Percentiles rank a stretch among this genome's conserved stretches.
Evolutionary conservation across 2,113 vertebrate species (phyloP).

Genomic region (Cranoglanis bouderius): DNA sequence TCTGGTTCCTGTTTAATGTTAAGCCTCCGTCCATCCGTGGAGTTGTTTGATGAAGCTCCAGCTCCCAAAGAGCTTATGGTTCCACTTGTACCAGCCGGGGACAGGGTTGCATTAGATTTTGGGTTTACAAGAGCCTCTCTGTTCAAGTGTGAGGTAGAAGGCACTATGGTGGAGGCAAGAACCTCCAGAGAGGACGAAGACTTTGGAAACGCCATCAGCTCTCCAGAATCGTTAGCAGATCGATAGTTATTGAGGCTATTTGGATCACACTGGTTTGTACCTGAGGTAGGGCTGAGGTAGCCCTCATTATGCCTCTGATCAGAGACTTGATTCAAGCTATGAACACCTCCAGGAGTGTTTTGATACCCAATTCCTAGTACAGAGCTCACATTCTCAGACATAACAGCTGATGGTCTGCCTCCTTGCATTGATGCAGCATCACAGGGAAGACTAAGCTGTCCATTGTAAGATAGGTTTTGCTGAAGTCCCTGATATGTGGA

Average conservation of each 20-base stretch:
- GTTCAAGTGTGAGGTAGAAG: constrained; percentile 67
- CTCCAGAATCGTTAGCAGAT: not conserved
- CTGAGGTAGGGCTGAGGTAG: constrained; percentile 16
- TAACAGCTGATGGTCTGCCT: constrained; percentile 8
- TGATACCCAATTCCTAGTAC: constrained; percentile 27
- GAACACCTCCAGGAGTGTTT: constrained; percentile 14
- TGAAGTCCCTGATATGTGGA: constrained; percentile 81
- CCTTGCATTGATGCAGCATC: not conserved
- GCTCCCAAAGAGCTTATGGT: constrained; percentile 64
- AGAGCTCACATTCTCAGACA: constrained; percentile 30
- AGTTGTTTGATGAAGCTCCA: constrained; percentile 67
- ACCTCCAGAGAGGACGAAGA: constrained; percentile 46
- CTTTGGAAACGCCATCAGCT: not conserved
- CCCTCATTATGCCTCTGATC: constrained; percentile 21
- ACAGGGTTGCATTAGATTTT: constrained; percentile 67
- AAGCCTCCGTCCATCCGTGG: constrained; percentile 66
- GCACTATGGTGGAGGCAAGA: constrained; percentile 67
- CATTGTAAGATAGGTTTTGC: constrained; percentile 74
- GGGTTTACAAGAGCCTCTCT: constrained; percentile 60
- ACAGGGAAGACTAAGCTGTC: constrained; percentile 34
- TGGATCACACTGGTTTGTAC: constrained; percentile 5
- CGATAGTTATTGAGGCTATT: constrained; percentile 13
- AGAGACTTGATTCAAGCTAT: constrained; percentile 29
- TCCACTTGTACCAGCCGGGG: constrained; percentile 63
- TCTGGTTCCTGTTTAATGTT: constrained; percentile 87